Percentiles rank a stretch among this genome's conserved stretches.
phyloP scores from a whole-genome alignment of 1,140 invertebrate species.

The Papilio glaucus region DNA sequence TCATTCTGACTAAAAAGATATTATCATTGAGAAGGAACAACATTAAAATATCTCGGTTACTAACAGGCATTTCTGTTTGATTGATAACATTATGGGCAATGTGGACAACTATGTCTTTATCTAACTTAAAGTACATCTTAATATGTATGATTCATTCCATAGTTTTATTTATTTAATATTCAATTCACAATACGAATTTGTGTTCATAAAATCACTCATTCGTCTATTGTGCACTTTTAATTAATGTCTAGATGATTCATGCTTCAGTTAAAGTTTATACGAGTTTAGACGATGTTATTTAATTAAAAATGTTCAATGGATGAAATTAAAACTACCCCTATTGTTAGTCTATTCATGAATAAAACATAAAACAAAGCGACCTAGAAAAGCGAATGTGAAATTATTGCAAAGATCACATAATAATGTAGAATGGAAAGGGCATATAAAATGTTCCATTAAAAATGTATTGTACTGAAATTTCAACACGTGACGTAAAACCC shows the following conservation, averaged over 20 bases:
- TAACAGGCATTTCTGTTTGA: no score
- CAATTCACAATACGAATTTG: neutral
- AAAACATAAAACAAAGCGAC: conserved; percentile 6
- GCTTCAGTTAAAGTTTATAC: neutral
- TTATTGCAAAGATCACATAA: neutral
- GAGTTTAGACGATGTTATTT: neutral
- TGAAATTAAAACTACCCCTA: conserved; percentile 13
- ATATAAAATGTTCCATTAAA: conserved; percentile 27
- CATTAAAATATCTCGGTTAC: no score
- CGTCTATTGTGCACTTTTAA: neutral
- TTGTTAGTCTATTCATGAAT: conserved; percentile 18
- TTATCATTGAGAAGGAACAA: no score
- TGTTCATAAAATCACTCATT: neutral
- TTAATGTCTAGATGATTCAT: neutral
- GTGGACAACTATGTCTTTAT: no score
- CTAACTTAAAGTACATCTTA: no score
- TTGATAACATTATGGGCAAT: no score
- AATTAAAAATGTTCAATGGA: conserved; percentile 19
- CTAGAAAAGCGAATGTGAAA: conserved; percentile 15
- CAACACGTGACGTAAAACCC: conserved; percentile 22
- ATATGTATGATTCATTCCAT: neutral
- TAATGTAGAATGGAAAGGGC: conserved; percentile 2
- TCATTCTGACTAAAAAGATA: no score
- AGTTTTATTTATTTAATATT: neutral
- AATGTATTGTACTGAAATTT: conserved; percentile 27